phyloP scores from a whole-genome alignment of 1,140 invertebrate species.

The Brachionus plicatilis region DNA sequence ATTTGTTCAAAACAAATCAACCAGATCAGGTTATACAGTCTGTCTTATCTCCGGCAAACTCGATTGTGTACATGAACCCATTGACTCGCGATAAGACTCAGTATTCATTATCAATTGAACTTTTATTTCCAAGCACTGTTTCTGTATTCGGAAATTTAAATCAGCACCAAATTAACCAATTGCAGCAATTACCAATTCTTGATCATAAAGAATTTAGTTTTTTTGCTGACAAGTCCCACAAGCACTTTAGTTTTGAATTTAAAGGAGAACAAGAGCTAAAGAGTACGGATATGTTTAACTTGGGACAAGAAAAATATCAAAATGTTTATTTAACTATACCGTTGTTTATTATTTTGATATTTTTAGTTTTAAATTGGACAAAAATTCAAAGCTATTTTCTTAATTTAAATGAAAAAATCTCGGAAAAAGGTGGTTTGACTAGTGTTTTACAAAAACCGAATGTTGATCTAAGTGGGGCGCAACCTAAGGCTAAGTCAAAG shows the following conservation, averaged over 20 bases:
- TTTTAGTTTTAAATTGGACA: background rate
- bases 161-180: background rate
- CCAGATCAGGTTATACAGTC: constrained; percentile 12
- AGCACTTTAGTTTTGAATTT: constrained; percentile 25
- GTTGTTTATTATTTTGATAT: background rate
- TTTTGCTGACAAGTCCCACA: background rate
- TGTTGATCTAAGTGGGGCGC: background rate
- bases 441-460: background rate
- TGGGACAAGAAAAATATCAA: constrained; percentile 35
- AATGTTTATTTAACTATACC: constrained; percentile 36
- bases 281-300: background rate
- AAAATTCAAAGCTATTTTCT: background rate
- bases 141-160: constrained; percentile 8
- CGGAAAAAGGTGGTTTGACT: background rate
- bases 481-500: background rate
- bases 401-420: background rate
- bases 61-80: constrained; percentile 3
- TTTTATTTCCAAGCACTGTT: background rate
- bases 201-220: background rate
- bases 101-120: background rate
- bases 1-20: constrained; percentile 14
- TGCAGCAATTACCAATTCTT: constrained; percentile 8
- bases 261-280: background rate
- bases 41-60: background rate
- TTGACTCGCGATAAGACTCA: background rate